Conservation (phyloP, 2,113 vertebrate species). For the Malurus elegans region DNA sequence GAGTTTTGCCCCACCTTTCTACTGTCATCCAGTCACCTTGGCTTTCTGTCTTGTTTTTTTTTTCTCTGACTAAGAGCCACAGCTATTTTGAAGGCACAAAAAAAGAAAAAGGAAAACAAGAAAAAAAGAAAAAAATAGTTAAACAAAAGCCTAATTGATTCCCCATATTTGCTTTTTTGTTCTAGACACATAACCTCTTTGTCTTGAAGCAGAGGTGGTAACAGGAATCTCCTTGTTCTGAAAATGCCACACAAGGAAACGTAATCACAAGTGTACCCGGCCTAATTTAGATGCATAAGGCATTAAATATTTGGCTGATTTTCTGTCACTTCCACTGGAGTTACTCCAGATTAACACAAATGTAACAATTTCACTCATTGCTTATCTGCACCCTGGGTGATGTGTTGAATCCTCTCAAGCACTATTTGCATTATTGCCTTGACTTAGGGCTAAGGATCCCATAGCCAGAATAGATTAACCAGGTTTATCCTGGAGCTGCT, state of each 20-base stretch:
- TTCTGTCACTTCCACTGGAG: neutral
- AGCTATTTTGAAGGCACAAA: neutral
- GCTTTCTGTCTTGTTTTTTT: neutral
- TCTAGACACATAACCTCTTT: neutral
- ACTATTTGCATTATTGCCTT: neutral
- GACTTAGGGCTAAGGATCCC: neutral
- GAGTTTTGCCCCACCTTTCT: neutral
- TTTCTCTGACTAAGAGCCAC: neutral
- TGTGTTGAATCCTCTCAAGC: neutral
- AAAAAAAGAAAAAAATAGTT: neutral
- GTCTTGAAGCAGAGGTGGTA: neutral
- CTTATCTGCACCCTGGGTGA: neutral
- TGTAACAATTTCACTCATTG: neutral
- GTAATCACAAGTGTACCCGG: neutral
- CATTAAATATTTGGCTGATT: neutral
- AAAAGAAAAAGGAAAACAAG: neutral
- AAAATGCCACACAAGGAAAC: neutral
- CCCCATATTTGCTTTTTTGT: neutral
- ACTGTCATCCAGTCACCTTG: neutral
- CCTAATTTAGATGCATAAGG: neutral
- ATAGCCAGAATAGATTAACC: neutral
- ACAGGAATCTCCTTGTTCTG: neutral
- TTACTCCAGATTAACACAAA: neutral
- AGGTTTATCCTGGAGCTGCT: neutral
- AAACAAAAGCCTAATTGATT: neutral